phyloP scores from a whole-genome alignment of 2,888 invertebrate genomes.

The Acanthopleura granulata region DNA sequence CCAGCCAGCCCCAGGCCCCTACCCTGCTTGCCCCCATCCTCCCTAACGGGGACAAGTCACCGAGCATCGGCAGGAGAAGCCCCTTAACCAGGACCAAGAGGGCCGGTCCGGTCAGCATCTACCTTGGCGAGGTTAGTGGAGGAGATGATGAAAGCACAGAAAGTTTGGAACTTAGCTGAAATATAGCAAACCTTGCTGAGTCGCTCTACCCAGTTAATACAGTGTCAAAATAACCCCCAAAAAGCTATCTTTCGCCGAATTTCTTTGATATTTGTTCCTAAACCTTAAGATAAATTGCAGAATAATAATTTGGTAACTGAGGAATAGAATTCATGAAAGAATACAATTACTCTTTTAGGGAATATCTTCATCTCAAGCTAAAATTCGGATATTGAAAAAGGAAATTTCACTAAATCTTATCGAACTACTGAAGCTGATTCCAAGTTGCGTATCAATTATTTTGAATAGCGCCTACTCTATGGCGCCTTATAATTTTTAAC shows the following conservation, averaged over 20 bases:
- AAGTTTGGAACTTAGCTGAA: not conserved
- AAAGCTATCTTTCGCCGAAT: not conserved
- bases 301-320: too few species aligned
- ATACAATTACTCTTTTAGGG: too few species aligned
- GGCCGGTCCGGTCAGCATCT: slow-evolving; percentile 23
- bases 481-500: too few species aligned
- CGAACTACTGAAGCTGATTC: too few species aligned
- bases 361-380: too few species aligned
- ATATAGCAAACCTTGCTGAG: not conserved
- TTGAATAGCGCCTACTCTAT: too few species aligned
- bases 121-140: slow-evolving; percentile 29
- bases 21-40: slow-evolving; percentile 58
- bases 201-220: not conserved
- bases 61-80: slow-evolving; percentile 43
- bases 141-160: not conserved
- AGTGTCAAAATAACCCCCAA: not conserved
- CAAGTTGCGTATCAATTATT: too few species aligned
- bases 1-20: slow-evolving; percentile 39
- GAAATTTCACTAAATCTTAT: too few species aligned
- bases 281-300: too few species aligned
- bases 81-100: slow-evolving; percentile 52
- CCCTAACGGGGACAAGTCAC: slow-evolving; percentile 42
- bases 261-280: too few species aligned
- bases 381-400: too few species aligned
- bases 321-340: too few species aligned